Base-by-base conservation (phyloP, 2,797 vertebrate genomes). In the Darevskia mixta region DNA sequence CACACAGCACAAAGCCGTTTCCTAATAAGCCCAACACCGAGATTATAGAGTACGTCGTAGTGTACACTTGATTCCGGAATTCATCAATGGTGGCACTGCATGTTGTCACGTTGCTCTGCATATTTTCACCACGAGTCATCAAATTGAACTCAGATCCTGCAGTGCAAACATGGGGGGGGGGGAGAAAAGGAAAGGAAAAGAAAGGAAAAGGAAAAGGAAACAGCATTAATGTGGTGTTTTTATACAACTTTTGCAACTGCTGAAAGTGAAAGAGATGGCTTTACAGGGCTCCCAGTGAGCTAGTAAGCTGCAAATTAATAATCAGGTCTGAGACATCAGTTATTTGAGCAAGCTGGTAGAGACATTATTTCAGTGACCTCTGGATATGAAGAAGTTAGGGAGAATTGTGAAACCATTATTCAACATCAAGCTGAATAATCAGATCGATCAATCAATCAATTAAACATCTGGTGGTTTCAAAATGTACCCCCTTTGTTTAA, bases 21-120 rank as follows among this genome's bases (percentile, higher is more conserved):
- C 98, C 98, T 0, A 97, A 92, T 1, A 99, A 97, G 45, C 98
- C 98, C 11, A 98, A 75, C 4, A 99, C 91, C 0, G 98, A 98
- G 94, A 99, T 98, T 95, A 99, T 94, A 82, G 98, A 98, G 95
- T 99, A 99, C 58, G 96, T 90, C 0, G 98, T 98, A 89, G 98
- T 98, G 94, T 99, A 99, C 11, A 99, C 98, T 88, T 97, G 95
- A 96, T 98, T 98, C 15, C 98, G 97, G 96, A 99, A 99, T 45
- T 98, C 98, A 1, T 99, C 98, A 0, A 99, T 98, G 66, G 96
- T 93, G 75, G 86, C 91, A 0, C 85, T 91, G 94, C 81, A 83
- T 8, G 29, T 20, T 96, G 29, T 20, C 96, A 97, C 0, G 45
- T 93, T 27, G 0, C 0, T 18, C 0, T 88, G 94, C 86, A 89